Conservation (phyloP, 2,113 vertebrate genomes). For the Bufo bufo region DNA sequence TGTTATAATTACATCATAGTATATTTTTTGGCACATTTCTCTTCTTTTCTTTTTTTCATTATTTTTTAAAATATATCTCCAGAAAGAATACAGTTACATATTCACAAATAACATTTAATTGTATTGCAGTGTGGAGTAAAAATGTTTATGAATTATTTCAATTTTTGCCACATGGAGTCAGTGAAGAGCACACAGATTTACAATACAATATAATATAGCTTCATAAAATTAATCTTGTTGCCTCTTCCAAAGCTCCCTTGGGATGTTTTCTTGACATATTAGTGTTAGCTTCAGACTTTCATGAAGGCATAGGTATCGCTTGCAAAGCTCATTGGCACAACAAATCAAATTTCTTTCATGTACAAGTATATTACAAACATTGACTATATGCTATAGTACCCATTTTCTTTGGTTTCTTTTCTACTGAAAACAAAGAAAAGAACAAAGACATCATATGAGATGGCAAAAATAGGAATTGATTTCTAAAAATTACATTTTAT, state of each 20-base stretch:
- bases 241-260: constrained; percentile 58
- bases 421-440: constrained; percentile 39
- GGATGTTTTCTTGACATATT: constrained; percentile 61
- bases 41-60: background rate
- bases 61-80: too few relatives aligned
- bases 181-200: constrained; percentile 52
- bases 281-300: constrained; percentile 57
- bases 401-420: constrained; percentile 34
- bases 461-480: constrained; percentile 44
- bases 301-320: constrained; percentile 60
- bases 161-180: constrained; percentile 40
- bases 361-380: background rate
- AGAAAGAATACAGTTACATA: too few relatives aligned
- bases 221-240: constrained; percentile 57
- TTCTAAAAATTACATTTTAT: constrained; percentile 51
- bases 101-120: background rate
- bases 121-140: background rate
- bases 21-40: too few relatives aligned
- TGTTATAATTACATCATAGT: too few relatives aligned
- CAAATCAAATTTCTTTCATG: constrained; percentile 8
- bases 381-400: background rate
- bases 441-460: background rate
- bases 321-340: constrained; percentile 31
- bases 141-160: background rate
- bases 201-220: constrained; percentile 9